Evolutionary conservation across 1,140 invertebrate genomes (phyloP).

Genomic region (Penaeus vannamei): DNA sequence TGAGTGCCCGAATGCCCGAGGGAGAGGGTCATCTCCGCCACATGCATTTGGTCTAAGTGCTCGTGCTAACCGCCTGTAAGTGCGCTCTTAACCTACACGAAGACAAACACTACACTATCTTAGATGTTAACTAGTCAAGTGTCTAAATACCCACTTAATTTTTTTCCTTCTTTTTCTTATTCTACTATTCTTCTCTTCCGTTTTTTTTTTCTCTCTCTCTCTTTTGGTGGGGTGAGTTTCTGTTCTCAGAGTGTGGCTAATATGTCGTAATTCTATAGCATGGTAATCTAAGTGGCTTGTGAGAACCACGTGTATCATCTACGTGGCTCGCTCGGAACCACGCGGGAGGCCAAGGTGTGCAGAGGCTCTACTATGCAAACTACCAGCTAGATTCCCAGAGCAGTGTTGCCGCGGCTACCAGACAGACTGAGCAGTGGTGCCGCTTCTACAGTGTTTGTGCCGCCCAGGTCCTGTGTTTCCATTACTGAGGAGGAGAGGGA

Average conservation of each 20-base stretch:
- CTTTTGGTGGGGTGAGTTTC: too few relatives aligned
- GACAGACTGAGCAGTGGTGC: constrained; percentile 37
- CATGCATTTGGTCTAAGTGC: too few relatives aligned
- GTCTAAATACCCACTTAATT: not conserved
- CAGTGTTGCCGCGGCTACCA: constrained; percentile 55
- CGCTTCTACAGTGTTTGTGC: constrained; percentile 46
- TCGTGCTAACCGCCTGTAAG: too few relatives aligned
- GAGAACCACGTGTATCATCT: not conserved
- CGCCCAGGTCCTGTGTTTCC: constrained; percentile 2
- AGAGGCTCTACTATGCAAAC: constrained; percentile 16
- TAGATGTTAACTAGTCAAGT: too few relatives aligned
- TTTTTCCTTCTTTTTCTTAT: not conserved
- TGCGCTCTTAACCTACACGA: too few relatives aligned
- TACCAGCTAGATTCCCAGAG: constrained; percentile 39
- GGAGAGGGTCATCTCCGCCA: too few relatives aligned
- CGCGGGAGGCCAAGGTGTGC: not conserved
- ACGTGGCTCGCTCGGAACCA: not conserved
- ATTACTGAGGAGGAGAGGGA: not conserved
- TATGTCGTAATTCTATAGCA: too few relatives aligned
- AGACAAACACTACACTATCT: too few relatives aligned
- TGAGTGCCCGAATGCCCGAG: too few relatives aligned
- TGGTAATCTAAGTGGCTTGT: too few relatives aligned
- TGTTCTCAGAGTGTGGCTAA: too few relatives aligned
- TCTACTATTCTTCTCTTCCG: not conserved
- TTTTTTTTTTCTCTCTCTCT: not conserved